phyloP scores from a whole-genome alignment of 2,888 invertebrate species.

The Mimachlamys varia region DNA sequence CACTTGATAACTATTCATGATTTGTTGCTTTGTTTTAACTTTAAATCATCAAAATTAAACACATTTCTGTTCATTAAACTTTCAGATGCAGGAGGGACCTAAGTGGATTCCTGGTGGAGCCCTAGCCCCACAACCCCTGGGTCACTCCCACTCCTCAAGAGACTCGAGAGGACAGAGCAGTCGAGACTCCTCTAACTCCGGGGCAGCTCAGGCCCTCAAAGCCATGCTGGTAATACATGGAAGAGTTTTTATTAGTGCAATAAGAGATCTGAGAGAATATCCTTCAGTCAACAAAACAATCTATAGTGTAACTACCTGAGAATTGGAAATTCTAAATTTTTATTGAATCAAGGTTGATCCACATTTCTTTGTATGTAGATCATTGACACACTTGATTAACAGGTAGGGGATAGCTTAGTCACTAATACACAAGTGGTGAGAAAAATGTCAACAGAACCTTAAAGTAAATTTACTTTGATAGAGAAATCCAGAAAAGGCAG shows the following conservation, averaged over 20 bases:
- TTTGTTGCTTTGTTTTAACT: too few species aligned
- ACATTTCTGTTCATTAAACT: background rate
- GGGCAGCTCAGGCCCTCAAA: constrained; percentile 80
- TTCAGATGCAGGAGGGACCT: constrained; percentile 80
- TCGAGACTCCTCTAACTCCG: constrained; percentile 63
- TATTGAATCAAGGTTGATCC: background rate
- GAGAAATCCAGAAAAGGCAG: constrained; percentile 23
- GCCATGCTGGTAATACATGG: constrained; percentile 59
- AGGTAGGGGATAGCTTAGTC: background rate
- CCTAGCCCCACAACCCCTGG: constrained; percentile 87
- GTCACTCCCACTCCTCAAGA: constrained; percentile 54
- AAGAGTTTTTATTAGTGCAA: background rate
- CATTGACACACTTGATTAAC: background rate
- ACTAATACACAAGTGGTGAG: background rate
- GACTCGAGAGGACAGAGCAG: constrained; percentile 83
- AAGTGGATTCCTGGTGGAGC: constrained; percentile 89
- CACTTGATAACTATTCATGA: too few species aligned
- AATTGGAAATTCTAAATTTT: too few species aligned
- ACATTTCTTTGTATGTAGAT: background rate
- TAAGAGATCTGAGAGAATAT: too few species aligned
- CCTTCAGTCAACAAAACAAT: too few species aligned
- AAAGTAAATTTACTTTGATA: background rate
- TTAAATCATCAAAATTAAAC: background rate
- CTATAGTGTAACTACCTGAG: too few species aligned
- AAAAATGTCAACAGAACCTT: background rate